Percentiles rank a stretch among this genome's conserved stretches.
phyloP scores from a whole-genome alignment of 2,113 vertebrate genomes.

The Talpa occidentalis region DNA sequence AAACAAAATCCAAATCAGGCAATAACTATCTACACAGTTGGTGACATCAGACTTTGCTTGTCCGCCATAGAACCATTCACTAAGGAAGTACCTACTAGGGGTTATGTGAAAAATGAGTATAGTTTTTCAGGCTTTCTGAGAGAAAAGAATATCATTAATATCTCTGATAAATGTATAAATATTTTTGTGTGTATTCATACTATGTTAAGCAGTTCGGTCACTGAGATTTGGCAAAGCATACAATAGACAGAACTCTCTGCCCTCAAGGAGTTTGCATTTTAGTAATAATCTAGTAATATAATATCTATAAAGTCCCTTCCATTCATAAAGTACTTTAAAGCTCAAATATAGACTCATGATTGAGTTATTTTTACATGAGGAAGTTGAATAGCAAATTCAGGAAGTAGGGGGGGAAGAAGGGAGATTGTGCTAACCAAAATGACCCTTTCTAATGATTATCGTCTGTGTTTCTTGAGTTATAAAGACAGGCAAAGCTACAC shows the following conservation, averaged over 20 bases:
- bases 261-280: neutral
- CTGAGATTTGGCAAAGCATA: neutral
- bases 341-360: neutral
- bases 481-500: neutral
- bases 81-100: neutral
- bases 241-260: neutral
- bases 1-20: neutral
- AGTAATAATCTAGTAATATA: neutral
- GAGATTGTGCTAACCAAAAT: neutral
- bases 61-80: neutral
- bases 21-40: neutral
- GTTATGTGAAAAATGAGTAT: neutral
- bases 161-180: neutral
- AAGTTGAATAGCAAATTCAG: slow-evolving; percentile 12
- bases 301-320: neutral
- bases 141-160: neutral
- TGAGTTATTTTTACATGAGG: slow-evolving; percentile 18
- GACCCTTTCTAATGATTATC: neutral
- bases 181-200: no score
- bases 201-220: neutral
- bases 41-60: neutral
- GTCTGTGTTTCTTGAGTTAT: neutral
- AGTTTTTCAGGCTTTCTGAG: slow-evolving; percentile 6
- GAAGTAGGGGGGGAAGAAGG: neutral
- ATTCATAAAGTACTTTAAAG: neutral